Conservation (phyloP, 1,140 invertebrate genomes). For the Dolichoris vasculosae region DNA sequence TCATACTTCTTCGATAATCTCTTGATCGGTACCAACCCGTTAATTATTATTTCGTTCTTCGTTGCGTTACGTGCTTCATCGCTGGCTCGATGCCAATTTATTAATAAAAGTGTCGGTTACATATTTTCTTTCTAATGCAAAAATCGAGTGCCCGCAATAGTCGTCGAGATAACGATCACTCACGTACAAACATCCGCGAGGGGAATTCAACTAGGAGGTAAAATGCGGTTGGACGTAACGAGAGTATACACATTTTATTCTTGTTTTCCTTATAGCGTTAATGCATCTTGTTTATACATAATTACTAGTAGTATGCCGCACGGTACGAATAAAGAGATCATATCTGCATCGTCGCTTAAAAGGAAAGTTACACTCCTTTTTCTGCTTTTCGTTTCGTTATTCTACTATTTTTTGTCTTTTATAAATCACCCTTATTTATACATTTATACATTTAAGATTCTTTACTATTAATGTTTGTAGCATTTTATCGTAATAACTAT, state of each 20-base stretch:
- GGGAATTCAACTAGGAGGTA: conserved; percentile 41
- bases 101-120: neutral
- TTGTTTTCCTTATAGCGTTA: conserved; percentile 13
- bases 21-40: neutral
- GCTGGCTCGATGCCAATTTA: neutral
- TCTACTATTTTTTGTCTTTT: conserved; percentile 8
- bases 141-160: neutral
- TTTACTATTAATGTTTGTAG: neutral
- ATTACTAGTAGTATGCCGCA: conserved; percentile 43
- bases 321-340: conserved; percentile 50
- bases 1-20: neutral
- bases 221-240: conserved; percentile 48
- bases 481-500: conserved; percentile 23
- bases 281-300: conserved; percentile 42
- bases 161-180: neutral
- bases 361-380: conserved; percentile 2
- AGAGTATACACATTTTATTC: conserved; percentile 28
- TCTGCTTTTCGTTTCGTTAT: neutral
- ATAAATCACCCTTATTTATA: conserved; percentile 49
- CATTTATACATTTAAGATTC: conserved; percentile 42
- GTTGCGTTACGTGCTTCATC: neutral
- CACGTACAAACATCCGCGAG: neutral
- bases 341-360: conserved; percentile 24
- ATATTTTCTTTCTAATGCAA: neutral
- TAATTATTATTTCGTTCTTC: neutral